Evolutionary conservation across 1,140 invertebrate genomes (phyloP).

Genomic region (Cataglyphis hispanica): DNA sequence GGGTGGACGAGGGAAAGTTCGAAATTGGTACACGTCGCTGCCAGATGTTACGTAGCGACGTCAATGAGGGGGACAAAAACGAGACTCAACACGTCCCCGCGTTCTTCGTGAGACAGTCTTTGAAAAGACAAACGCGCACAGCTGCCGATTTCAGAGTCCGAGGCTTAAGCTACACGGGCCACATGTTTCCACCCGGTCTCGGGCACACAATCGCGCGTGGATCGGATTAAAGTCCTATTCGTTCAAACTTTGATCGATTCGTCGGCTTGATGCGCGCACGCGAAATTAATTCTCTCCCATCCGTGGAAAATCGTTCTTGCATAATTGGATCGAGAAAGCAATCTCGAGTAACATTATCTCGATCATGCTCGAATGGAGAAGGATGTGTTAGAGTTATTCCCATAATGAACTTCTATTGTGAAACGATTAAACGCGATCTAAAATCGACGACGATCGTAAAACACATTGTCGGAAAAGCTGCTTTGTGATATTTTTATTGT

Average conservation of each 20-base stretch:
- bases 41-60: conserved; percentile 71
- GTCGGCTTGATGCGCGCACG: background rate
- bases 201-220: conserved; percentile 16
- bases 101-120: conserved; percentile 38
- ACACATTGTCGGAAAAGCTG: background rate
- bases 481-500: background rate
- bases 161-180: conserved; percentile 65
- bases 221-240: conserved; percentile 48
- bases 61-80: conserved; percentile 66
- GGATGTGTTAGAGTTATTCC: background rate
- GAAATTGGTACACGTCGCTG: conserved; percentile 72
- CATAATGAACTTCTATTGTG: no score
- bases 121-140: conserved; percentile 61
- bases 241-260: conserved; percentile 30
- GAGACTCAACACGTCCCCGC: conserved; percentile 47
- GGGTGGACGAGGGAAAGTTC: conserved; percentile 64
- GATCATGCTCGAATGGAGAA: background rate
- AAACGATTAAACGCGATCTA: conserved; percentile 1
- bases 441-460: background rate
- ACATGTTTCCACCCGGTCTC: conserved; percentile 64
- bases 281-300: conserved; percentile 39
- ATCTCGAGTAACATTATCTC: conserved; percentile 40
- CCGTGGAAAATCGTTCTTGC: conserved; percentile 10
- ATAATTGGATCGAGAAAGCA: conserved; percentile 49
- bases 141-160: conserved; percentile 61